A percentile compares a stretch with the other conserved stretches of the same genome.
phyloP scores from a whole-genome alignment of 1,140 invertebrate genomes.

The Bradysia coprophila region DNA sequence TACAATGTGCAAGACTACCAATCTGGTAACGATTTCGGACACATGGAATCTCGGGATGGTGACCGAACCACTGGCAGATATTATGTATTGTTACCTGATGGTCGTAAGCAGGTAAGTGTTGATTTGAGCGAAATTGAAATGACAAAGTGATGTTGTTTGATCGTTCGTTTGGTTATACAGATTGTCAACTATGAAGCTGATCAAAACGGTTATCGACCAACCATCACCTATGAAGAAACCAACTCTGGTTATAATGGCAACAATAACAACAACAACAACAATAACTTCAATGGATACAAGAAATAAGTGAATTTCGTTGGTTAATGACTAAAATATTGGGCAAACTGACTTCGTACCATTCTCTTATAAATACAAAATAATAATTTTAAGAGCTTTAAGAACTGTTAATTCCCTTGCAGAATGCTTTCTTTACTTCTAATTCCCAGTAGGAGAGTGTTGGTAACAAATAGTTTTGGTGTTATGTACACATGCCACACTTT shows the following conservation, averaged over 20 bases:
- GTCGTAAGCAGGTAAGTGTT: slow-evolving; percentile 39
- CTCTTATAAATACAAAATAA: too few relatives aligned
- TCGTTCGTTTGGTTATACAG: slow-evolving; percentile 13
- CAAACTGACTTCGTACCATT: too few relatives aligned
- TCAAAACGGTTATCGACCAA: slow-evolving; percentile 53
- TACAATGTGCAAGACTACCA: slow-evolving; percentile 49
- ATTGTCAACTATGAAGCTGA: slow-evolving; percentile 62
- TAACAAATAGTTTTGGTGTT: too few relatives aligned
- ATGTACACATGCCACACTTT: too few relatives aligned
- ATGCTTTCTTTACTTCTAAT: too few relatives aligned
- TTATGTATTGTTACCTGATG: slow-evolving; percentile 54
- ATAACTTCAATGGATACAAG: neutral
- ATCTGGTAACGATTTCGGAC: slow-evolving; percentile 50
- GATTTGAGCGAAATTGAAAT: too few relatives aligned
- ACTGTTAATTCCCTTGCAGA: too few relatives aligned
- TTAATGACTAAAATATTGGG: too few relatives aligned
- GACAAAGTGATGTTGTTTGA: neutral
- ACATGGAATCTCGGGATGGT: slow-evolving; percentile 47
- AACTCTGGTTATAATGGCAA: slow-evolving; percentile 25
- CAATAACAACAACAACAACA: neutral
- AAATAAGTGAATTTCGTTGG: too few relatives aligned
- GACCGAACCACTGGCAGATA: slow-evolving; percentile 46
- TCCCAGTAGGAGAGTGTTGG: too few relatives aligned
- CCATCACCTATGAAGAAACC: slow-evolving; percentile 47
- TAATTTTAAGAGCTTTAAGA: too few relatives aligned